Conservation (phyloP, 2,113 vertebrate genomes). For the Colius striatus region DNA sequence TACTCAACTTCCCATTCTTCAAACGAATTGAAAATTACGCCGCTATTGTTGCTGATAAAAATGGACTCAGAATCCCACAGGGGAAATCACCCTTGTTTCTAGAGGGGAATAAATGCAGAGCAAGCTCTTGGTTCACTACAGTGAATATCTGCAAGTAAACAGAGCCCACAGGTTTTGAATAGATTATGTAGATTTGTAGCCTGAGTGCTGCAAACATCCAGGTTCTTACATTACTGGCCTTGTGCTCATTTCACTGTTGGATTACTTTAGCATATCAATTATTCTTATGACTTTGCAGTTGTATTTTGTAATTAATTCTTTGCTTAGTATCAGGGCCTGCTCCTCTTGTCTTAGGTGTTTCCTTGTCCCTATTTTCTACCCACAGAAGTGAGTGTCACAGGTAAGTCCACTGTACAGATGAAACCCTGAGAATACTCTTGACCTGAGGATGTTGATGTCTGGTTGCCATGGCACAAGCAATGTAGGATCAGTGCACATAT, state of each 20-base stretch:
- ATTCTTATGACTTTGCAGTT: too few relatives aligned
- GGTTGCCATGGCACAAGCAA: accelerated
- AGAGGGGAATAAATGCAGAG: accelerated
- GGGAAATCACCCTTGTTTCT: background rate
- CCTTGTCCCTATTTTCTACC: accelerated
- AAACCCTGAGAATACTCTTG: background rate
- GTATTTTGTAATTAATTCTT: background rate
- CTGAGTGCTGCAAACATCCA: background rate
- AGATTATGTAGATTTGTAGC: background rate
- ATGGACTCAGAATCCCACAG: accelerated
- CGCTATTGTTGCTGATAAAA: background rate
- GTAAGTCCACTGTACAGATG: accelerated
- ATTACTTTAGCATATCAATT: accelerated
- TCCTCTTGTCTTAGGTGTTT: background rate
- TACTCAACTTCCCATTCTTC: background rate
- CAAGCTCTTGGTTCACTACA: background rate
- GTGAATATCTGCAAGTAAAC: background rate
- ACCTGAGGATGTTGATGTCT: accelerated
- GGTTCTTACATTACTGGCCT: too few relatives aligned
- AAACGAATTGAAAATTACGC: background rate
- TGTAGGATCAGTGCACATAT: accelerated
- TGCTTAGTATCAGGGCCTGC: background rate
- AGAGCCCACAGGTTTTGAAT: accelerated
- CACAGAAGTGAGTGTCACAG: accelerated
- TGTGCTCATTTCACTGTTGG: accelerated